Evolutionary conservation across 2,797 vertebrate species (phyloP).

Genomic region (Protonibea diacanthus): DNA sequence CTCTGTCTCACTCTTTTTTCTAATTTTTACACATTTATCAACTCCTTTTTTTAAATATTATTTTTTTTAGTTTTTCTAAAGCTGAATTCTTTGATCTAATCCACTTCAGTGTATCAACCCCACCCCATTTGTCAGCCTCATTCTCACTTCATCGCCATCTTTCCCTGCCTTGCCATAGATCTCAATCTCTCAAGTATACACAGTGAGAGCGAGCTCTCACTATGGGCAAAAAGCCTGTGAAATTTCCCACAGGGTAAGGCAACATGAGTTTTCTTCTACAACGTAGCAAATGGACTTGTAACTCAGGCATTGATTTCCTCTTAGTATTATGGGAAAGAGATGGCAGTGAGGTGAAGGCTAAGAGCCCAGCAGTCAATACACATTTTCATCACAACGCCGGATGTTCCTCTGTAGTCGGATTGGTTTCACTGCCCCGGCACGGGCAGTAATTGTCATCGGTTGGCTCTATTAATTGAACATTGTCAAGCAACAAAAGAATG

Average conservation of each 20-base stretch:
- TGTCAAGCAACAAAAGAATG: conserved; percentile 33
- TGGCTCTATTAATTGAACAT: conserved; percentile 65
- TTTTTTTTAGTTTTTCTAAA: too few relatives aligned
- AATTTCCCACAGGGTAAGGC: conserved; percentile 70
- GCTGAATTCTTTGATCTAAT: conserved; percentile 9
- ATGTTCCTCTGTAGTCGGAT: conserved; percentile 51
- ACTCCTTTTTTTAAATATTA: conserved; percentile 39
- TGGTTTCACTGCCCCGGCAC: conserved; percentile 37
- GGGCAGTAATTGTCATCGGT: conserved; percentile 33
- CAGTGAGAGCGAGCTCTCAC: conserved; percentile 30
- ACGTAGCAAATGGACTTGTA: conserved; percentile 79
- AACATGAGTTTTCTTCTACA: conserved; percentile 71
- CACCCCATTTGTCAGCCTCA: not conserved
- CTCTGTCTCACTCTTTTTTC: conserved; percentile 27
- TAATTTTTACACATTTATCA: conserved; percentile 27
- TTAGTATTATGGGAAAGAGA: conserved; percentile 71
- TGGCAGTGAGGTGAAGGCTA: conserved; percentile 67
- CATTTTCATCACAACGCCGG: conserved; percentile 67
- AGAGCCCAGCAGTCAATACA: conserved; percentile 75
- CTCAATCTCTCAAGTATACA: conserved; percentile 23
- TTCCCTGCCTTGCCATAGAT: conserved; percentile 19
- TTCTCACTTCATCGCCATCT: conserved; percentile 17
- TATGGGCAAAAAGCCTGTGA: conserved; percentile 62
- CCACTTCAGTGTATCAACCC: not conserved
- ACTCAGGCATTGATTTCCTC: conserved; percentile 78